phyloP scores from a whole-genome alignment of 2,113 vertebrate species.

The Chrysochloris asiatica region DNA sequence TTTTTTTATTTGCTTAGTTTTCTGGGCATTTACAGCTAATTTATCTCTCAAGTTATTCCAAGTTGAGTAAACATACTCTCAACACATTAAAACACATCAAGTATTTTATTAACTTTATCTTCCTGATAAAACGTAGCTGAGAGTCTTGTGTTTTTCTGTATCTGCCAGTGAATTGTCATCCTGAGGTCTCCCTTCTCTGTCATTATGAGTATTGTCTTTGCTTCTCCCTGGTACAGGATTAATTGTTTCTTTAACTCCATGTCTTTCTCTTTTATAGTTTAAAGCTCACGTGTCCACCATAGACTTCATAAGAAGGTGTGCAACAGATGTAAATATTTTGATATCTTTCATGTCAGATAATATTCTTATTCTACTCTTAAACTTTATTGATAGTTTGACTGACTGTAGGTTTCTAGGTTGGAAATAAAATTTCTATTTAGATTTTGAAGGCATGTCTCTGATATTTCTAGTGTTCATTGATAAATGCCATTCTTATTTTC shows the following conservation, averaged over 20 bases:
- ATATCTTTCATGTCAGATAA: neutral
- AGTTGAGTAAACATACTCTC: neutral
- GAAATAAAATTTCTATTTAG: neutral
- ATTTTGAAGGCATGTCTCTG: neutral
- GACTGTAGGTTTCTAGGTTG: neutral
- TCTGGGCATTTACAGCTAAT: slow-evolving; percentile 17
- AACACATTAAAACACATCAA: slow-evolving; percentile 13
- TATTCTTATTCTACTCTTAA: neutral
- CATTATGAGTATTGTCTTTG: neutral
- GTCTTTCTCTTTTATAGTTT: slow-evolving; percentile 24
- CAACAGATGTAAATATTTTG: neutral
- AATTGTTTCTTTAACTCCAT: neutral
- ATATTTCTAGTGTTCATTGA: neutral
- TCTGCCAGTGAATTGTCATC: neutral
- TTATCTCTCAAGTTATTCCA: neutral
- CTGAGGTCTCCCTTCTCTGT: neutral
- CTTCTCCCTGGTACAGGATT: neutral
- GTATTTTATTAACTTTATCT: slow-evolving; percentile 27
- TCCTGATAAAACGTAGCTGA: neutral
- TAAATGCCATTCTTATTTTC: too few species aligned
- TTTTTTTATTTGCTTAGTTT: slow-evolving; percentile 42
- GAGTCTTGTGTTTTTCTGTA: neutral
- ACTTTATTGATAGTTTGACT: neutral
- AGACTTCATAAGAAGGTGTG: neutral
- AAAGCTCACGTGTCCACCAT: neutral